Conservation (phyloP, 2,888 invertebrate species). For the Erannis defoliaria region DNA sequence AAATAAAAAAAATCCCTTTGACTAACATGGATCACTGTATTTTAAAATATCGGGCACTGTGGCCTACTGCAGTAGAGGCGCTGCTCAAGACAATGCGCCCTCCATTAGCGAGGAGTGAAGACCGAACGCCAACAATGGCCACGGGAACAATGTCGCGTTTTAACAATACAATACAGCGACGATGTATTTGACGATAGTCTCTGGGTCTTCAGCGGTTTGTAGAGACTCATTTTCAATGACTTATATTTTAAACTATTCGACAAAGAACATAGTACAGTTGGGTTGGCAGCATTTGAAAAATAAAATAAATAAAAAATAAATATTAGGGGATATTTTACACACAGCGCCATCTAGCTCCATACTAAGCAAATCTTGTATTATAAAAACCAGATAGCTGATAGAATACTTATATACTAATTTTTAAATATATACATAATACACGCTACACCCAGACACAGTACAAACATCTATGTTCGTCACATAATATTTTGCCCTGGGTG, state of each 20-base stretch:
- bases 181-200: constrained; percentile 80
- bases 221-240: not conserved
- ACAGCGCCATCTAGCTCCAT: too few relatives aligned
- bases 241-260: not conserved
- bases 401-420: too few relatives aligned
- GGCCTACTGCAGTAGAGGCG: constrained; percentile 43
- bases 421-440: too few relatives aligned
- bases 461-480: too few relatives aligned
- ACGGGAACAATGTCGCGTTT: constrained; percentile 78
- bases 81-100: constrained; percentile 78
- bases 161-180: constrained; percentile 78
- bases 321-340: too few relatives aligned
- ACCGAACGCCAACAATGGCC: constrained; percentile 57
- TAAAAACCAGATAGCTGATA: too few relatives aligned
- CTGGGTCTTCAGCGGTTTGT: constrained; percentile 47
- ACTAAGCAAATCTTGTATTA: too few relatives aligned
- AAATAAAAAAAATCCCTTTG: not conserved
- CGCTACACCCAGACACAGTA: too few relatives aligned
- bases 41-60: not conserved
- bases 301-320: too few relatives aligned
- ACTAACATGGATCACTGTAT: not conserved
- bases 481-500: too few relatives aligned
- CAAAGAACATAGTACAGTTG: too few relatives aligned
- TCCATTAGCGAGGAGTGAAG: constrained; percentile 81
- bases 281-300: too few relatives aligned